Evolutionary conservation across 2,113 vertebrate species (phyloP).

Genomic region (Salvelinus namaycush): DNA sequence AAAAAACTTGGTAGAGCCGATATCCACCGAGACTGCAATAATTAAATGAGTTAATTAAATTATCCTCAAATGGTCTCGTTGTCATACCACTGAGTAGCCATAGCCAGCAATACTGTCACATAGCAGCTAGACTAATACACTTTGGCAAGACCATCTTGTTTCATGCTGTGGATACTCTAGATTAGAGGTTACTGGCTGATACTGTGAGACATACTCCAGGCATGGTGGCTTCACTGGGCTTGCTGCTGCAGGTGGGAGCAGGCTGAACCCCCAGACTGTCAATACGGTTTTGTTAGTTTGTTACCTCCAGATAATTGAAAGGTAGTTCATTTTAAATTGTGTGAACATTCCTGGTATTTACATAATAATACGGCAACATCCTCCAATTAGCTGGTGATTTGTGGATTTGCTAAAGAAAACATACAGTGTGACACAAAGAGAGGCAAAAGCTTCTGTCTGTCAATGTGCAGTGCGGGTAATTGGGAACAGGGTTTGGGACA

Average conservation of each 20-base stretch:
- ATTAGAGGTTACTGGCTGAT: conserved; percentile 23
- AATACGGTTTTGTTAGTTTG: conserved; percentile 25
- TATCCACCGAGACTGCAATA: conserved; percentile 62
- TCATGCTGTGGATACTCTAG: conserved; percentile 36
- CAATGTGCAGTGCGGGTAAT: conserved; percentile 58
- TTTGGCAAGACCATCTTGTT: conserved; percentile 30
- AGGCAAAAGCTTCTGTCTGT: conserved; percentile 54
- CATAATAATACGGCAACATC: conserved; percentile 61
- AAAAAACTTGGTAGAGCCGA: conserved; percentile 60
- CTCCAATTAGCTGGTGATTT: conserved; percentile 70
- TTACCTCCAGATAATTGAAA: conserved; percentile 31
- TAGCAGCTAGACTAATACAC: conserved; percentile 41
- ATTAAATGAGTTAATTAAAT: conserved; percentile 64
- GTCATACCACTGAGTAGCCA: conserved; percentile 33
- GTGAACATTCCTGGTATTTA: conserved; percentile 55
- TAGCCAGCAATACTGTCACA: conserved; percentile 62
- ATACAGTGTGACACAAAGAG: conserved; percentile 60
- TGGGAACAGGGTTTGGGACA: conserved; percentile 49
- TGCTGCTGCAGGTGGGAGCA: conserved; percentile 5
- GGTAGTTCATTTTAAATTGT: conserved; percentile 47
- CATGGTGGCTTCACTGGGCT: too few relatives aligned
- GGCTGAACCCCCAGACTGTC: background rate
- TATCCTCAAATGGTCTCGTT: conserved; percentile 56
- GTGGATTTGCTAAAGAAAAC: conserved; percentile 57
- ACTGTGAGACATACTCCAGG: background rate